Conservation (phyloP, 2,888 invertebrate genomes). For the Dryococelus australis region DNA sequence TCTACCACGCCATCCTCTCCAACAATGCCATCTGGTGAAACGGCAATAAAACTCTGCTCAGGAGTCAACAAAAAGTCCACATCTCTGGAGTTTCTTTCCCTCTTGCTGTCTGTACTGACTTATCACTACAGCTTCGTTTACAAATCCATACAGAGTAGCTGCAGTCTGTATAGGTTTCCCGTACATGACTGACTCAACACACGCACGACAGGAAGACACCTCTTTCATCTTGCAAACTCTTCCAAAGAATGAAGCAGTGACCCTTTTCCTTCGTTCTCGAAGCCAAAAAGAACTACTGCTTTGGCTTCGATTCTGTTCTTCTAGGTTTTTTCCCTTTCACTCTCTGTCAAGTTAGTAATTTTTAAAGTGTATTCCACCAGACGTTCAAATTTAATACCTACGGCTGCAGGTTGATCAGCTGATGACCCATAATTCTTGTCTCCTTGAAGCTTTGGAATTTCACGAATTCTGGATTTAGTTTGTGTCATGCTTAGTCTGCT, state of each 20-base stretch:
- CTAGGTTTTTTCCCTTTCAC: not conserved
- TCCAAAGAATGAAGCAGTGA: not conserved
- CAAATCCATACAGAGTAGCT: too few species aligned
- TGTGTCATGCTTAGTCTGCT: not conserved
- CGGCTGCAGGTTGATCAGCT: not conserved
- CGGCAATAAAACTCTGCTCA: slow-evolving; percentile 41
- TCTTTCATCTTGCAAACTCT: too few species aligned
- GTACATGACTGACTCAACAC: not conserved
- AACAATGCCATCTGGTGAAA: slow-evolving; percentile 43
- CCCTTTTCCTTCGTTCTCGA: not conserved
- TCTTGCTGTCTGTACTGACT: too few species aligned
- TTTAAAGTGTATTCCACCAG: not conserved
- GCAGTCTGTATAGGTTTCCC: not conserved
- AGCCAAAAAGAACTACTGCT: not conserved
- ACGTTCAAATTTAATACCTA: not conserved
- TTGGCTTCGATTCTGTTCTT: not conserved
- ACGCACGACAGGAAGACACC: not conserved
- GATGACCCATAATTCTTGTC: not conserved
- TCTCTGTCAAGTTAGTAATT: not conserved
- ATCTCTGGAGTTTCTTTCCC: slow-evolving; percentile 32
- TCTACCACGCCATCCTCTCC: slow-evolving; percentile 24
- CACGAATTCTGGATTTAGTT: not conserved
- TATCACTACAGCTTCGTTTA: too few species aligned
- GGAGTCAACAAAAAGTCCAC: slow-evolving; percentile 39
- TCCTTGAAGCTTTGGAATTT: not conserved